These are phyloP conservation scores for Anodontia alba DNA, from an alignment of 2,888 invertebrate genomes.

Conservation along the genomic window DNA sequence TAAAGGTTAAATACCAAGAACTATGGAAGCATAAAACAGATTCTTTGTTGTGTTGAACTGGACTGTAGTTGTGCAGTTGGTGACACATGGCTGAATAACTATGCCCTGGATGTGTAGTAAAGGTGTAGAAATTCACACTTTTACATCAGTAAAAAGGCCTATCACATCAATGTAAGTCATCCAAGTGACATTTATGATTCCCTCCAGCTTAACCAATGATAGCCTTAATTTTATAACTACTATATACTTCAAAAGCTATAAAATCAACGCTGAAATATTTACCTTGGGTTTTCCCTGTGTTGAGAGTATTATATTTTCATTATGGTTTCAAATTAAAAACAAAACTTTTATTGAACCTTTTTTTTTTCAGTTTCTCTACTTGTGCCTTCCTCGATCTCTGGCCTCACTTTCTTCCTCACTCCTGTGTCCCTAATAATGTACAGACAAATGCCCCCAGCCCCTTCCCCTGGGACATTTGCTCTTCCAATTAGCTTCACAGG, in stretches of 20 bases:
- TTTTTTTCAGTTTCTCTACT: too few relatives aligned
- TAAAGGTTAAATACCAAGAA: too few relatives aligned
- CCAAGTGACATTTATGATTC: constrained; percentile 22
- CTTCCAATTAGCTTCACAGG: too few relatives aligned
- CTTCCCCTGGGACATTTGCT: too few relatives aligned
- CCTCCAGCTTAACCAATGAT: constrained; percentile 20
- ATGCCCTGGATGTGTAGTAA: constrained; percentile 8
- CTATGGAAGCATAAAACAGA: too few relatives aligned
- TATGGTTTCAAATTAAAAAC: too few relatives aligned
- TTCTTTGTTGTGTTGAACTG: not conserved
- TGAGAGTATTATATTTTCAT: too few relatives aligned
- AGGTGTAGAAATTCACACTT: constrained; percentile 57
- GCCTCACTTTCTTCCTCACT: too few relatives aligned
- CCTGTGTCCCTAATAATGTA: too few relatives aligned
- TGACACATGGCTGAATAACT: constrained; percentile 6
- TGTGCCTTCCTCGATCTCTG: too few relatives aligned
- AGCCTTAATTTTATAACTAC: constrained; percentile 15
- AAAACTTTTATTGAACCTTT: too few relatives aligned
- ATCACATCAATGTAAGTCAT: constrained; percentile 24
- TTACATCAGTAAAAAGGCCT: constrained; percentile 28
- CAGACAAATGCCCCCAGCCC: too few relatives aligned
- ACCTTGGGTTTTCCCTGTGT: not conserved
- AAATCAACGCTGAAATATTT: not conserved
- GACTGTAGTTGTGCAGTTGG: constrained; percentile 1
- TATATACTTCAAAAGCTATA: not conserved